Base-by-base conservation (phyloP, 2,888 invertebrate species). In the Callosobruchus maculatus region DNA sequence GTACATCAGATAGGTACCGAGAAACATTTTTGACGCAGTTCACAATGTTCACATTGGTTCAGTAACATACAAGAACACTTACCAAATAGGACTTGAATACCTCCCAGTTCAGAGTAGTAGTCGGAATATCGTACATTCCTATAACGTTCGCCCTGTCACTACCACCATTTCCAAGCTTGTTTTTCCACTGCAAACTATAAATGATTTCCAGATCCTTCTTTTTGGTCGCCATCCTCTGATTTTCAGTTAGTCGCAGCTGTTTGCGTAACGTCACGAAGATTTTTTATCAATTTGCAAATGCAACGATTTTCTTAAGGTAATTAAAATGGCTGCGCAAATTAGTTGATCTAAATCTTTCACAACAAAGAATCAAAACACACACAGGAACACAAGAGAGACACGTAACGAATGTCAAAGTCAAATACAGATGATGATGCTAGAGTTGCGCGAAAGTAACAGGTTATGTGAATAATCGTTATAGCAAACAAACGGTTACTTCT, bases 81-180 rank as follows among this genome's bases (percentile, higher is more conserved):
- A 88, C 88, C 84, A 88, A 80, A 79, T 88, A 88, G 1, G 87
- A 86, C 81, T 88, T 88, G 76, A 88, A 88, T 71, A 83, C 84
- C 74, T 85, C 84, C 85, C 86, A 88, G 81, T 86, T 86, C 70
- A 87, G 78, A 70, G 87, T 87, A 20, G 86, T 85, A 66, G 86
- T 83, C 2, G 87, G 86, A 67, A 86, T 85, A 79, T 88, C 88
- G 77, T 86, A 86, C 81, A 88, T 85, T 73, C 87, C 87, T 68
- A 88, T 86, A 76, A 86, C 84, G 76, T 84, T 85, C 76, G 83
- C 83, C 75, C 85, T 84, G 77, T 85, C 85, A 1, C 26, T 31
- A 74, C 81, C 84, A 74, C 82, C 83, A 78, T 84, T 83, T 72
- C 82, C 81, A 30, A 85, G 80, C 74, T 81, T 83, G 77, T 85